These are phyloP conservation scores for Eilema sororculum DNA, from an alignment of 2,888 invertebrate species.

Conservation along the genomic window DNA sequence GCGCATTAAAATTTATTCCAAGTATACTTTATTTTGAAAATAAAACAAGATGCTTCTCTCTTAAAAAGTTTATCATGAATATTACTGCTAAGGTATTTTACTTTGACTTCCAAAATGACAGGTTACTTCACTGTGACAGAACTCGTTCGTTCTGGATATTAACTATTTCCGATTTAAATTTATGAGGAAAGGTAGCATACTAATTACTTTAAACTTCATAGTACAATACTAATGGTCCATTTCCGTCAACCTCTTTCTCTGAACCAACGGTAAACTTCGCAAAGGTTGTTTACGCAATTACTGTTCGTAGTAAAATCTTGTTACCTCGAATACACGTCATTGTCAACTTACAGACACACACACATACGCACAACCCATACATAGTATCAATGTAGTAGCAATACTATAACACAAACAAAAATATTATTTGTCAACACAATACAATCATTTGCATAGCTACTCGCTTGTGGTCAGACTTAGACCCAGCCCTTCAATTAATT, in stretches of 20 bases:
- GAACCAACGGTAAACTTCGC: not conserved
- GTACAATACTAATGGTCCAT: not conserved
- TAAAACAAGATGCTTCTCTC: no score
- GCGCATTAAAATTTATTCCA: no score
- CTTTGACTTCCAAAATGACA: no score
- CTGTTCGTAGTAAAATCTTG: conserved; percentile 4
- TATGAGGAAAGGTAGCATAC: no score
- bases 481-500: conserved; percentile 33
- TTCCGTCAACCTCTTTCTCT: not conserved
- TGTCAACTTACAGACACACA: not conserved
- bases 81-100: no score
- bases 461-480: conserved; percentile 6
- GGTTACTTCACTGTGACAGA: no score
- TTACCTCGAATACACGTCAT: conserved; percentile 1
- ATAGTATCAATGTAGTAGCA: not conserved
- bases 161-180: no score
- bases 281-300: conserved; percentile 4
- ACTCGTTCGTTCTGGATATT: no score
- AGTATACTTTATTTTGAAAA: no score
- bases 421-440: conserved; percentile 15
- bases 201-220: not conserved
- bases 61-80: no score
- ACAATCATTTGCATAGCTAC: not conserved
- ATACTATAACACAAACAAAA: not conserved
- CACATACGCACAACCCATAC: not conserved